Evolutionary conservation across 2,113 vertebrate genomes (phyloP).

Genomic region (Boleophthalmus pectinirostris): DNA sequence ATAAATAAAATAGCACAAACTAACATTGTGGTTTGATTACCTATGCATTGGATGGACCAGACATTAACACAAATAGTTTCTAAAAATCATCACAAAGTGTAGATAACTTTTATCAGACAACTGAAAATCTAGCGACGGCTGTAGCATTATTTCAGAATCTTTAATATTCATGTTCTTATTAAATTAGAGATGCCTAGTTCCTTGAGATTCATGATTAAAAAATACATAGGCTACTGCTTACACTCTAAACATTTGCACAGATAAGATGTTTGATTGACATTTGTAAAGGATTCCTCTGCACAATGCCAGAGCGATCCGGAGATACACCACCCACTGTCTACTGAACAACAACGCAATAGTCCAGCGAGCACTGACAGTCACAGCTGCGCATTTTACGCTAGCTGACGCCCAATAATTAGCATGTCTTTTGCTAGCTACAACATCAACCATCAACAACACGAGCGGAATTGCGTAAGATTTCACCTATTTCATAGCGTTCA

Average conservation of each 20-base stretch:
- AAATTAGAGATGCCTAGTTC: no score
- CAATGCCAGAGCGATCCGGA: conserved; percentile 52
- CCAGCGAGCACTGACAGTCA: conserved; percentile 81
- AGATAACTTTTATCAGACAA: neutral
- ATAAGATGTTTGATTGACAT: conserved; percentile 52
- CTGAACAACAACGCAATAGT: conserved; percentile 81
- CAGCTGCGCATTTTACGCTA: conserved; percentile 85
- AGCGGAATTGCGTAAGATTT: conserved; percentile 28
- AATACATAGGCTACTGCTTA: no score
- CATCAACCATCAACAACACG: conserved; percentile 33
- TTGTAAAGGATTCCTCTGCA: conserved; percentile 59
- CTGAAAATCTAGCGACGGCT: neutral
- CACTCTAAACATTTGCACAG: no score
- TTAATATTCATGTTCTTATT: no score
- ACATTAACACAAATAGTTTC: no score
- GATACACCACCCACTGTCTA: conserved; percentile 83
- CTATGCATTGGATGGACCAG: no score
- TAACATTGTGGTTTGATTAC: no score
- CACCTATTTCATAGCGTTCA: conserved; percentile 57
- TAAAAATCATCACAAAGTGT: neutral
- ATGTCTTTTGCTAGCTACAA: conserved; percentile 67
- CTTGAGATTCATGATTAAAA: no score
- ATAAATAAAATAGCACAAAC: no score
- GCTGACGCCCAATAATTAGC: conserved; percentile 90
- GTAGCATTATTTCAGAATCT: neutral